Conservation (phyloP, 2,797 vertebrate species). For the Chrysolophus pictus region DNA sequence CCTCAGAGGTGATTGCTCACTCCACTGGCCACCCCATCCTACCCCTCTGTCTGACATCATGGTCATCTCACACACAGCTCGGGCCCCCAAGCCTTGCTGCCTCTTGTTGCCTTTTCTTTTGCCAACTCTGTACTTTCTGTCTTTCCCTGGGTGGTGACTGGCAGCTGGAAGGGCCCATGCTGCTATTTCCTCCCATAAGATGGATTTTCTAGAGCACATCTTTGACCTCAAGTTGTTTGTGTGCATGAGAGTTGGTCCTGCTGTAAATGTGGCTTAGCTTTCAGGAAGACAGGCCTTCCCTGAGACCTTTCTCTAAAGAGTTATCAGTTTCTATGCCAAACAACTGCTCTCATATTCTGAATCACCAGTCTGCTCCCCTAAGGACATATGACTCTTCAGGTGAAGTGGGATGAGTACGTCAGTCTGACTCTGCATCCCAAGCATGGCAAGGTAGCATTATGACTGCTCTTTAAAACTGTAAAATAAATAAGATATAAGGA, state of each 20-base stretch:
- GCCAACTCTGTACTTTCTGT: neutral
- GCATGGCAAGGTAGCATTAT: neutral
- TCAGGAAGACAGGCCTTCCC: neutral
- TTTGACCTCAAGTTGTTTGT: neutral
- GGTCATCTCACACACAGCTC: neutral
- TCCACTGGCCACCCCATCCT: neutral
- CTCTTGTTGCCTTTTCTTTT: neutral
- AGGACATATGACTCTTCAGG: neutral
- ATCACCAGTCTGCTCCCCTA: neutral
- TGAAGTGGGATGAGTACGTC: neutral
- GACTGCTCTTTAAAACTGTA: conserved; percentile 11
- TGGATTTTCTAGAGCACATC: conserved; percentile 4
- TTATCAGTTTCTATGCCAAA: neutral
- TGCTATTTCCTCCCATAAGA: neutral
- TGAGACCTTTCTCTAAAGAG: neutral
- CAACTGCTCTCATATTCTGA: neutral
- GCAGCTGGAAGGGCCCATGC: neutral
- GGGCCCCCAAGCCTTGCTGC: neutral
- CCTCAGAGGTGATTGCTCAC: neutral
- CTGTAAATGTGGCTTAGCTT: neutral
- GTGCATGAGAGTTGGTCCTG: neutral
- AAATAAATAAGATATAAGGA: conserved; percentile 34
- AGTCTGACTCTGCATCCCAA: neutral
- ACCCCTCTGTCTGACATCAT: neutral
- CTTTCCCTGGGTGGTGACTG: neutral